A percentile compares a stretch with the other conserved stretches of the same genome.
Evolutionary conservation across 2,797 vertebrate species (phyloP).

Genomic region (Sciurus vulgaris): DNA sequence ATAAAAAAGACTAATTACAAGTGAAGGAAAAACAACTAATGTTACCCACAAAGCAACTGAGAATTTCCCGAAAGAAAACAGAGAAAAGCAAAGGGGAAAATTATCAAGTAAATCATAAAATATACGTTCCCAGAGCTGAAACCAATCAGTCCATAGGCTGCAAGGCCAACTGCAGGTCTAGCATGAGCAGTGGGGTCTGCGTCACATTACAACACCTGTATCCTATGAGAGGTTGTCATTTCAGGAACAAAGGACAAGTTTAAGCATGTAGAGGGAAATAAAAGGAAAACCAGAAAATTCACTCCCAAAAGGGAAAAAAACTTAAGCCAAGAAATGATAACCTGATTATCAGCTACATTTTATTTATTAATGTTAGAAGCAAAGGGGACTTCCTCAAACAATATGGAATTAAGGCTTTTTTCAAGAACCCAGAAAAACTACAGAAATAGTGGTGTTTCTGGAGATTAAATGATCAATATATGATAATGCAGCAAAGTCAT

Average conservation of each 20-base stretch:
- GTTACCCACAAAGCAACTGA: not conserved
- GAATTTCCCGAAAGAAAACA: not conserved
- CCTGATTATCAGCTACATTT: not conserved
- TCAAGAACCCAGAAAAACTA: not conserved
- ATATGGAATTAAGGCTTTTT: not conserved
- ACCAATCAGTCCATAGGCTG: not conserved
- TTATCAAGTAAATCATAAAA: constrained; percentile 1
- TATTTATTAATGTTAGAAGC: not conserved
- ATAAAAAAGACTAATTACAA: constrained; percentile 12
- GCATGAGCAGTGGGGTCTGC: not conserved
- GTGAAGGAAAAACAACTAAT: not conserved
- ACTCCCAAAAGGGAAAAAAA: not conserved
- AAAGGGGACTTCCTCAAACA: not conserved
- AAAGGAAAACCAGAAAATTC: not conserved
- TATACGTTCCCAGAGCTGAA: not conserved
- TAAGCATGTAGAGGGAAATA: not conserved
- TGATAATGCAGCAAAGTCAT: not conserved
- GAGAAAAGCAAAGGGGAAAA: not conserved
- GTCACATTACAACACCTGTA: not conserved
- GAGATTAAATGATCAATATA: constrained; percentile 15
- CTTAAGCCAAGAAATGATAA: not conserved
- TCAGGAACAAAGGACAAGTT: not conserved
- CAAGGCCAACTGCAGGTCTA: not conserved
- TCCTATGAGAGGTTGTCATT: not conserved
- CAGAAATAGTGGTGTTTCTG: not conserved